Percentiles rank a stretch among this genome's conserved stretches.
phyloP scores from a whole-genome alignment of 2,888 invertebrate species.

The Orthonevra nobilis region DNA sequence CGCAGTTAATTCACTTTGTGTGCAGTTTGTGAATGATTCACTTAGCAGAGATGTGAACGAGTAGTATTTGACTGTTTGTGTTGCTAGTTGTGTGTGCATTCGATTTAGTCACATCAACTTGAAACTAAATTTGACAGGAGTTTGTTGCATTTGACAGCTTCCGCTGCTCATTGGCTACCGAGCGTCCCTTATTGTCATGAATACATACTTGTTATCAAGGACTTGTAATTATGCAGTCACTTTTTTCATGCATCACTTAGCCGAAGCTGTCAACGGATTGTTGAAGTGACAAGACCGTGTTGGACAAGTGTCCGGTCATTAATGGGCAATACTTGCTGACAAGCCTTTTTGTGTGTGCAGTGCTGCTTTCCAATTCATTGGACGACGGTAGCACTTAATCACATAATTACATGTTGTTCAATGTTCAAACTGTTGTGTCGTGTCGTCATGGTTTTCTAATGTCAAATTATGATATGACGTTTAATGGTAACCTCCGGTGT shows the following conservation, averaged over 20 bases:
- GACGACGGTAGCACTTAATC: constrained; percentile 4
- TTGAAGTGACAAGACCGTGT: constrained; percentile 50
- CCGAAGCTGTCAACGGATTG: constrained; percentile 49
- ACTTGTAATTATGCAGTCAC: constrained; percentile 62
- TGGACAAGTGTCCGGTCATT: constrained; percentile 32
- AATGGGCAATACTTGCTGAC: constrained; percentile 2
- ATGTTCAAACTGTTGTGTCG: not conserved
- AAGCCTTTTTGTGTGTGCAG: constrained; percentile 4
- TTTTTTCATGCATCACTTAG: constrained; percentile 28
- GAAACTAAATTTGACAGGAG: too few species aligned
- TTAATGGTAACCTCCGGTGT: not conserved
- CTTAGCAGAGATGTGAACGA: not conserved
- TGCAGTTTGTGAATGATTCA: constrained; percentile 2
- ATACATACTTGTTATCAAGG: too few species aligned
- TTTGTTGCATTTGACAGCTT: not conserved
- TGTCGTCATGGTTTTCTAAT: not conserved
- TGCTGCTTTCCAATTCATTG: not conserved
- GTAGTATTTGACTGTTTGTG: not conserved
- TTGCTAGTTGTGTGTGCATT: not conserved
- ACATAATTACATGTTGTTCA: constrained; percentile 4
- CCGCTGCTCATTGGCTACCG: not conserved
- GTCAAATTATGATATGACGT: constrained; percentile 14
- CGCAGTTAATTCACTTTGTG: constrained; percentile 31
- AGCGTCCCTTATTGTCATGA: too few species aligned
- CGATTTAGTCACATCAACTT: too few species aligned